Evolutionary conservation across 2,888 invertebrate genomes (phyloP).

Genomic region (Conus canariensis): DNA sequence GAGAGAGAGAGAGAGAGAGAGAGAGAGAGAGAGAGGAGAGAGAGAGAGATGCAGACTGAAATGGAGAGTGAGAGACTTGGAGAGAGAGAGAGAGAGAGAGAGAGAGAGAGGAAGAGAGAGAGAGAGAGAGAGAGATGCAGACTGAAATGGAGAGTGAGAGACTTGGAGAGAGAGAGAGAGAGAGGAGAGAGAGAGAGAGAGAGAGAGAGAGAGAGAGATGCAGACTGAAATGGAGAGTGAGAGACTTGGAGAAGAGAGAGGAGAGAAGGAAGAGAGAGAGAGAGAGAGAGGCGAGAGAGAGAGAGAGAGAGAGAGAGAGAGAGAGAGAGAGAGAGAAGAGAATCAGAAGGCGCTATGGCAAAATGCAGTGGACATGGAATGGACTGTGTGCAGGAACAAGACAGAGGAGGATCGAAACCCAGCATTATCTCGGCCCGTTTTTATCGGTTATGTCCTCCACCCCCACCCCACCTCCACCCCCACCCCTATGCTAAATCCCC

Average conservation of each 20-base stretch:
- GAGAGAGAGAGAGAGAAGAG: too few species aligned
- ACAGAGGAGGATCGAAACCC: too few species aligned
- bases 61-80: neutral
- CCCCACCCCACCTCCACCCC: neutral
- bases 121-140: constrained; percentile 1
- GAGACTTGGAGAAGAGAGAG: constrained; percentile 9
- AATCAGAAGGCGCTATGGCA: too few species aligned
- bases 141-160: too few species aligned
- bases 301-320: too few species aligned
- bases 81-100: neutral
- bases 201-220: neutral
- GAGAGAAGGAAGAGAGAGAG: neutral
- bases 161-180: too few species aligned
- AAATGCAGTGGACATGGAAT: too few species aligned
- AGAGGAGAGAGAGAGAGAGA: neutral
- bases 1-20: constrained; percentile 2
- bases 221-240: neutral
- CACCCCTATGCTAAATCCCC: neutral
- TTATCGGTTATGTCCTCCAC: neutral
- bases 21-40: neutral
- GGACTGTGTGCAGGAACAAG: too few species aligned
- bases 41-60: neutral
- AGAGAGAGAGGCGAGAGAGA: too few species aligned
- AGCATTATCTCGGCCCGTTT: neutral
- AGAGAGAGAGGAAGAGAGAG: constrained; percentile 15